Evolutionary conservation across 2,888 invertebrate species (phyloP).

Genomic region (Perithous albicinctus): DNA sequence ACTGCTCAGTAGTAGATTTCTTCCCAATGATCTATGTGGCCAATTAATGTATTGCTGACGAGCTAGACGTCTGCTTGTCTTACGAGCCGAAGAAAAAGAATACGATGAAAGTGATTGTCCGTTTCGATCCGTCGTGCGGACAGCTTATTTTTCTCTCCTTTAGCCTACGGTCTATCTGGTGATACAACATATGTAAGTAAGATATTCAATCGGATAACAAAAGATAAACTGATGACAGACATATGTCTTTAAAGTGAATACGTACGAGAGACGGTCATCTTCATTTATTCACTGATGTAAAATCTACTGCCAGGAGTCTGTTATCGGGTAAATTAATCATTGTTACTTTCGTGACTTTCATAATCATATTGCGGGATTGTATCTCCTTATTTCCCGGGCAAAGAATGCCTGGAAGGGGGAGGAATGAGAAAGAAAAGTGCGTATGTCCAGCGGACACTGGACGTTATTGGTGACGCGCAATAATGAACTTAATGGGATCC

Average conservation of each 20-base stretch:
- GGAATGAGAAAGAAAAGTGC: conserved; percentile 51
- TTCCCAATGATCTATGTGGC: too few species aligned
- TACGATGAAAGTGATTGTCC: not conserved
- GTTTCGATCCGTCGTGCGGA: not conserved
- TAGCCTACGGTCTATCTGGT: not conserved
- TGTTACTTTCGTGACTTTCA: conserved; percentile 18
- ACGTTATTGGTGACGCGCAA: conserved; percentile 70
- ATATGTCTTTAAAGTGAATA: not conserved
- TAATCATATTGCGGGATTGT: not conserved
- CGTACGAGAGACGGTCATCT: conserved; percentile 12
- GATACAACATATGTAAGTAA: not conserved
- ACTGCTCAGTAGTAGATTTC: too few species aligned
- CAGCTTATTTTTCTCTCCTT: not conserved
- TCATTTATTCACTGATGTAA: conserved; percentile 35
- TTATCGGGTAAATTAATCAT: conserved; percentile 51
- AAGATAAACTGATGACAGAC: not conserved
- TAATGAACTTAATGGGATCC: conserved; percentile 71
- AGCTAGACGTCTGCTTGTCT: too few species aligned
- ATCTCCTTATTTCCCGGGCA: not conserved
- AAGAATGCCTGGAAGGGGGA: conserved; percentile 18
- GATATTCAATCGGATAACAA: not conserved
- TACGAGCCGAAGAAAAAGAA: too few species aligned
- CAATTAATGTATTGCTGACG: too few species aligned
- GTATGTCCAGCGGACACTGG: conserved; percentile 42
- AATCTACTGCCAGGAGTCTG: conserved; percentile 1